Percentiles rank a stretch among this genome's conserved stretches.
Conservation (phyloP, 2,113 vertebrate genomes). For the Glareola pratincola region DNA sequence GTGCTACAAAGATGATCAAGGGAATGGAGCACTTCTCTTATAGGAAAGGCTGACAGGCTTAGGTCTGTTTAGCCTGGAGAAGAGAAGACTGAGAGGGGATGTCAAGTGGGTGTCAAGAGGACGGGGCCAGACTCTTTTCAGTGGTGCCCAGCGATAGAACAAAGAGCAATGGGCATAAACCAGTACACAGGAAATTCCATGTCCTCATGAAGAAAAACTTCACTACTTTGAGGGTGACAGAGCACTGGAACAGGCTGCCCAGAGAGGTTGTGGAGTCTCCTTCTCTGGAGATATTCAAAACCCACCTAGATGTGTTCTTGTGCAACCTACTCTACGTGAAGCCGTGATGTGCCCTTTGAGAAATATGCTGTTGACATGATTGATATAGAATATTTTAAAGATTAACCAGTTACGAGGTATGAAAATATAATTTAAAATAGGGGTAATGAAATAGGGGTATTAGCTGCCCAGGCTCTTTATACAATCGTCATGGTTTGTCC, state of each 20-base stretch:
- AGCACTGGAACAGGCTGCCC: neutral
- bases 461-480: neutral
- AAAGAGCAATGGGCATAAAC: neutral
- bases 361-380: neutral
- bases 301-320: neutral
- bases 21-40: neutral
- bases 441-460: rapidly evolving
- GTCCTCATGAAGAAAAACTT: neutral
- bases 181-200: neutral
- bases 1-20: neutral
- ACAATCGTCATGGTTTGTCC: too few species aligned
- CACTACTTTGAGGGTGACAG: neutral
- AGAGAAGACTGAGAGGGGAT: neutral
- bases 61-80: neutral
- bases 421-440: neutral
- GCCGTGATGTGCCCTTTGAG: neutral
- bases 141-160: neutral
- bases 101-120: neutral
- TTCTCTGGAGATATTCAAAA: neutral
- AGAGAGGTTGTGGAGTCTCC: neutral
- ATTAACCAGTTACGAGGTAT: neutral
- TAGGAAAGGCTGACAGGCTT: neutral
- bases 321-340: neutral
- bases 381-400: neutral
- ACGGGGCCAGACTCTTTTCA: neutral